phyloP scores from a whole-genome alignment of 1,140 invertebrate genomes.

The Drosophila neocordata region DNA sequence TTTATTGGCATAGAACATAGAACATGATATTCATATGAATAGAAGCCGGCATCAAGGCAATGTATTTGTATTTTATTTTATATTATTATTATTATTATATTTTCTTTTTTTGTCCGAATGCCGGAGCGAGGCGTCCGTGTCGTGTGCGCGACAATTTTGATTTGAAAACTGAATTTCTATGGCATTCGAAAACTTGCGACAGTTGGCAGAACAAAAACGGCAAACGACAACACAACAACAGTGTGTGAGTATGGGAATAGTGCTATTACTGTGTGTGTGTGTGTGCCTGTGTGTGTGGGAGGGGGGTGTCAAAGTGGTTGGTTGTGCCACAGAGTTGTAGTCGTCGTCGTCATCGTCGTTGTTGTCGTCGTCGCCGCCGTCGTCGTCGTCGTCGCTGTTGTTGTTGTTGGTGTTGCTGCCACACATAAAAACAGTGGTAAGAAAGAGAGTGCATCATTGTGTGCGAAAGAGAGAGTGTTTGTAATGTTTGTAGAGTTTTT shows the following conservation, averaged over 20 bases:
- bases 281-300: constrained; percentile 28
- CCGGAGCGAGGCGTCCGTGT: constrained; percentile 72
- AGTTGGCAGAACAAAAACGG: constrained; percentile 63
- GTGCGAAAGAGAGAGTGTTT: constrained; percentile 34
- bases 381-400: background rate
- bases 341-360: too few relatives aligned
- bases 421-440: constrained; percentile 5
- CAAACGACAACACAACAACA: constrained; percentile 59
- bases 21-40: background rate
- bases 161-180: constrained; percentile 71
- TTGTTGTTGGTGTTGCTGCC: constrained; percentile 11
- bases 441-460: constrained; percentile 16
- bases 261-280: constrained; percentile 25
- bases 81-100: background rate
- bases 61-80: background rate
- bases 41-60: background rate
- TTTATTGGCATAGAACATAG: background rate
- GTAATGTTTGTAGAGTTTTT: constrained; percentile 72
- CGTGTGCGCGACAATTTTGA: constrained; percentile 79
- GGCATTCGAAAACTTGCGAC: constrained; percentile 77
- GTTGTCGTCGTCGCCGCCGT: background rate
- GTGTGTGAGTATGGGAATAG: constrained; percentile 32
- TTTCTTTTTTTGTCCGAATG: constrained; percentile 26
- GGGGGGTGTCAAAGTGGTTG: constrained; percentile 62
- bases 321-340: constrained; percentile 35